Conservation (phyloP, 2,797 vertebrate genomes). For the Euthynnus affinis region DNA sequence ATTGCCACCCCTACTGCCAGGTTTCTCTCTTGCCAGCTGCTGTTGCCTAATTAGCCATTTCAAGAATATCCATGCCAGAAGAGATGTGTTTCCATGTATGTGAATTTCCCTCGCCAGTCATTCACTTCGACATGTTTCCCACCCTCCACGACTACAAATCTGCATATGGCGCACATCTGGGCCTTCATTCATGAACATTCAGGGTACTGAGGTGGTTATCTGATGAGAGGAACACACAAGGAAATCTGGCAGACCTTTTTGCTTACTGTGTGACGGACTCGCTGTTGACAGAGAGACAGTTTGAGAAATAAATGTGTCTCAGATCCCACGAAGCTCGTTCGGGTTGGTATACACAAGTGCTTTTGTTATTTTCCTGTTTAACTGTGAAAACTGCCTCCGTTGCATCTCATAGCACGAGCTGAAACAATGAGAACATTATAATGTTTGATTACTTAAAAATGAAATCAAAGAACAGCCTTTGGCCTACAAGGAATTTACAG, state of each 20-base stretch:
- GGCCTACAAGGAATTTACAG: conserved; percentile 36
- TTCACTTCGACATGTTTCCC: conserved; percentile 72
- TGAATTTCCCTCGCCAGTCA: conserved; percentile 66
- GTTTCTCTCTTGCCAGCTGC: conserved; percentile 76
- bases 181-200: conserved; percentile 66
- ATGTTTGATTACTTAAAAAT: conserved; percentile 50
- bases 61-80: conserved; percentile 76
- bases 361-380: conserved; percentile 61
- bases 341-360: conserved; percentile 47
- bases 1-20: conserved; percentile 73
- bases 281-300: conserved; percentile 63
- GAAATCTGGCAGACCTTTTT: conserved; percentile 62
- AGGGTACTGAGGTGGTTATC: conserved; percentile 72
- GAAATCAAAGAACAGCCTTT: conserved; percentile 49
- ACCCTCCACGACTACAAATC: conserved; percentile 66
- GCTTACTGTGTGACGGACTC: conserved; percentile 67
- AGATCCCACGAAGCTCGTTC: conserved; percentile 39
- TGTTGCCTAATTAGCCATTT: conserved; percentile 83
- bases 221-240: conserved; percentile 81
- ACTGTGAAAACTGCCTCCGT: conserved; percentile 33
- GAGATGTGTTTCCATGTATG: conserved; percentile 80
- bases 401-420: conserved; percentile 39
- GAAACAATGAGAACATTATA: conserved; percentile 38
- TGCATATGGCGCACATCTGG: conserved; percentile 81
- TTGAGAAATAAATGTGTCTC: conserved; percentile 58